Evolutionary conservation across 2,113 vertebrate species (phyloP), one percentile per base, ranked within the genome.

Genomic region (Toxotes jaculatrix): DNA sequence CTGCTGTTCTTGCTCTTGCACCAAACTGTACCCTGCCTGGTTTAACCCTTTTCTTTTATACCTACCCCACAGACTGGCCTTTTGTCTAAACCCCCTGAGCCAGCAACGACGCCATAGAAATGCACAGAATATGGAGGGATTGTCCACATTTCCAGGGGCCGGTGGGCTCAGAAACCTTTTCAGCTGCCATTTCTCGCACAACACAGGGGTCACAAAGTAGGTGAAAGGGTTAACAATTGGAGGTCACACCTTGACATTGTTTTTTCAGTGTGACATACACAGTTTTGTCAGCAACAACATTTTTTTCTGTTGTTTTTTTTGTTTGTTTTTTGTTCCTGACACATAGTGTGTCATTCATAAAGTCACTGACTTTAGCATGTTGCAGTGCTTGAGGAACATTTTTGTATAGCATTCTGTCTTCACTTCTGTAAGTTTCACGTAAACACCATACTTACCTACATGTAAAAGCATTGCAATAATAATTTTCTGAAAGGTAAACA

Each of bases 11-110:
- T 89, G 83, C 80, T 88, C 86, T 84, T 87, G 88, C 80, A 89
- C 89, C 8, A 21, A 88, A 91, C 88, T 92, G 91, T 91, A 45
- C 76, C 51, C 34, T 69, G 70, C 71, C 79, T 86, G 61, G 56
- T 86, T 86, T 90, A 87, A 93, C 89, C 89, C 85, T 87, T 91
- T 68, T 64, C 87, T 93, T 93, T 92, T 93, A 93, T 93, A 93
- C 87, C 73, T 75, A 68, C 75, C 21, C 74, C 13, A 57, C 14
- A 38, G 42, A 68, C 64, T 4, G 66, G 57, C 62, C 63, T 60
- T 86, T 93, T 92, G 88, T 92, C 34, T 21, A 83, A 91, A 92
- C 34, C 21, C 61, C 84, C 87, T 79, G 86, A 90, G 76, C 62
- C 87, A 93, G 92, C 91, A 92, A n/a, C 62, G 77, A 3, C 1